Percentiles rank a stretch among this genome's conserved stretches.
phyloP scores from a whole-genome alignment of 2,113 vertebrate species.

The Colossoma macropomum region DNA sequence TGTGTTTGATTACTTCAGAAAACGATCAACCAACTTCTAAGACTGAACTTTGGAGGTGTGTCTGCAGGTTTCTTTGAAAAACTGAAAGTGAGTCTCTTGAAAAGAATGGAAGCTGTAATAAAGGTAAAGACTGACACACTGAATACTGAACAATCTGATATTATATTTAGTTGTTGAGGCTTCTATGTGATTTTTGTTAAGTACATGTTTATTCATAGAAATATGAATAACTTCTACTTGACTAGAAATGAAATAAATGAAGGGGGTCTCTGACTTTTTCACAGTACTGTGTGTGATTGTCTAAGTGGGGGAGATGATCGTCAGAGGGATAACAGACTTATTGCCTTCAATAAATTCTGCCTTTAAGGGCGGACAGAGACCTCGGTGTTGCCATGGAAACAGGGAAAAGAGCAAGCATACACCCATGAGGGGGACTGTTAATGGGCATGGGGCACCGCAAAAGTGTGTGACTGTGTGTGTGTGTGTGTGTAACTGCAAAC shows the following conservation, averaged over 20 bases:
- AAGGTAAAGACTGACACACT: too few species aligned
- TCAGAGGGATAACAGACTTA: neutral
- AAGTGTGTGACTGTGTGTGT: conserved; percentile 17
- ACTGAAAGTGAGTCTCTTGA: too few species aligned
- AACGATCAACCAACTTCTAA: too few species aligned
- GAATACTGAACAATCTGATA: too few species aligned
- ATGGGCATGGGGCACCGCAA: neutral
- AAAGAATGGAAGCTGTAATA: too few species aligned
- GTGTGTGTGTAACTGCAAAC: conserved; percentile 1
- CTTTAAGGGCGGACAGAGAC: neutral
- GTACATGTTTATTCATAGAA: too few species aligned
- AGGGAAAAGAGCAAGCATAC: neutral
- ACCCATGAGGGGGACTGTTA: conserved; percentile 4
- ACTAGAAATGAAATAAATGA: neutral
- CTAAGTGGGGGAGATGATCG: neutral
- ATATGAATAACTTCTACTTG: too few species aligned
- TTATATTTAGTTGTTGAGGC: too few species aligned
- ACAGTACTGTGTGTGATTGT: neutral
- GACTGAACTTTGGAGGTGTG: too few species aligned
- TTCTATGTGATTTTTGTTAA: too few species aligned
- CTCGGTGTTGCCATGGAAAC: conserved; percentile 36
- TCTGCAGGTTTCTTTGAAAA: too few species aligned
- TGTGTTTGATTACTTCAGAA: too few species aligned
- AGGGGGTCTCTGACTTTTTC: neutral
- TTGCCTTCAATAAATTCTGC: neutral